Evolutionary conservation across 2,888 invertebrate genomes (phyloP), one percentile per base, ranked within the genome.

Genomic region (Trisateles emortualis): DNA sequence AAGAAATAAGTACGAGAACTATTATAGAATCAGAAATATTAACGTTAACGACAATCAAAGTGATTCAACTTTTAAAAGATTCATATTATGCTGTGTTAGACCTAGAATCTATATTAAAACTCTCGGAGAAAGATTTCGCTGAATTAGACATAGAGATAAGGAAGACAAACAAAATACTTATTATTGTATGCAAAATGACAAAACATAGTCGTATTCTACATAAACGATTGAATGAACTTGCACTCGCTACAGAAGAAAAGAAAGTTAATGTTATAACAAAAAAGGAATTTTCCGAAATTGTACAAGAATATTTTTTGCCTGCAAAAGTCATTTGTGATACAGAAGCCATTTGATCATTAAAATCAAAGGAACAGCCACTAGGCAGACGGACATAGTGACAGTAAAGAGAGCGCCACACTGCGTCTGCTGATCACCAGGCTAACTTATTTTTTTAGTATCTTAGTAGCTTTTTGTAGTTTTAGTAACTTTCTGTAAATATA

Each of bases 11-110:
- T 14, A 8, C 30, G 26, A 32, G 16, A 41, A 13, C 35, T 26
- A 39, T 40, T 14, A 38, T 50, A 30, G 42, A 19, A 6, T 19
- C 63, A 26, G 44, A 56, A 10, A 52, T 17, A 14, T 29, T n/a
- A 5, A 38, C 17, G 10, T 16, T 50, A 0, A 42, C 49, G 5
- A 30, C 42, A 3, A 30, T 33, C 2, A 47, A 52, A 38, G 13
- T 43, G 3, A 19, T 29, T 0, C 30, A 36, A 2, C 10, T 10
- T 26, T 42, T 43, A 4, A 36, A 39, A 8, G 26, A n/a, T n/a
- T n/a, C n/a, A n/a, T n/a, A n/a, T n/a, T n/a, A n/a, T n/a, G n/a
- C n/a, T n/a, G n/a, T n/a, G n/a, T n/a, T n/a, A n/a, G n/a, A n/a
- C n/a, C n/a, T n/a, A n/a, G n/a, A n/a, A n/a, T n/a, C n/a, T n/a